phyloP scores from a whole-genome alignment of 1,140 invertebrate species.

The Drosophila lini region DNA sequence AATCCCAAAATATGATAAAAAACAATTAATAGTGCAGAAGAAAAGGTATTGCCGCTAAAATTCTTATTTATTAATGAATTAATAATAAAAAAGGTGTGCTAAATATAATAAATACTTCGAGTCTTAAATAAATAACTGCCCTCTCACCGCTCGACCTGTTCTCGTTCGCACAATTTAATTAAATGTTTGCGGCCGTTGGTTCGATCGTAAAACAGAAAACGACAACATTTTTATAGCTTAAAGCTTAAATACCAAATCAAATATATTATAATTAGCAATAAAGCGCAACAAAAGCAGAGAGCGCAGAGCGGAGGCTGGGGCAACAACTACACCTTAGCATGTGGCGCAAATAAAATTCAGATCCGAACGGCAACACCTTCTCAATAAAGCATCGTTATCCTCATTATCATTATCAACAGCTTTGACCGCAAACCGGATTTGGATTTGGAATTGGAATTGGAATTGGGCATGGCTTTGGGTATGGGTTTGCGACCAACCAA shows the following conservation, averaged over 20 bases:
- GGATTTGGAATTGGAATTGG: conserved; percentile 12
- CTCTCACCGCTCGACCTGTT: conserved; percentile 37
- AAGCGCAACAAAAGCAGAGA: conserved; percentile 34
- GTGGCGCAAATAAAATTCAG: conserved; percentile 57
- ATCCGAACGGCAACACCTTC: conserved; percentile 74
- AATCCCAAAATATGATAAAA: background rate
- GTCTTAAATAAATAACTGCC: conserved; percentile 3
- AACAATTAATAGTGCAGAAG: background rate
- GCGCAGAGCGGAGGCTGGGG: background rate
- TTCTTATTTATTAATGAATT: background rate
- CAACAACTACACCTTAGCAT: conserved; percentile 32
- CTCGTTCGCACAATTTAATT: conserved; percentile 57
- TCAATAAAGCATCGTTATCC: conserved; percentile 81
- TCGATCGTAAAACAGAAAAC: conserved; percentile 61
- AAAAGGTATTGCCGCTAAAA: background rate
- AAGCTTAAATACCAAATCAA: conserved; percentile 73
- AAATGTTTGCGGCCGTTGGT: conserved; percentile 39
- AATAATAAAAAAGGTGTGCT: conserved; percentile 13
- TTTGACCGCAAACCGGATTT: conserved; percentile 73
- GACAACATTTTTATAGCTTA: conserved; percentile 67
- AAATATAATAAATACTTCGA: conserved; percentile 13
- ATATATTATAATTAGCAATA: conserved; percentile 75
- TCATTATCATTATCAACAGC: conserved; percentile 81
- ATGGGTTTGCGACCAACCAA: background rate
- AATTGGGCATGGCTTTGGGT: conserved; percentile 34